Evolutionary conservation across 1,140 invertebrate species (phyloP).

Genomic region (Sitophilus oryzae): DNA sequence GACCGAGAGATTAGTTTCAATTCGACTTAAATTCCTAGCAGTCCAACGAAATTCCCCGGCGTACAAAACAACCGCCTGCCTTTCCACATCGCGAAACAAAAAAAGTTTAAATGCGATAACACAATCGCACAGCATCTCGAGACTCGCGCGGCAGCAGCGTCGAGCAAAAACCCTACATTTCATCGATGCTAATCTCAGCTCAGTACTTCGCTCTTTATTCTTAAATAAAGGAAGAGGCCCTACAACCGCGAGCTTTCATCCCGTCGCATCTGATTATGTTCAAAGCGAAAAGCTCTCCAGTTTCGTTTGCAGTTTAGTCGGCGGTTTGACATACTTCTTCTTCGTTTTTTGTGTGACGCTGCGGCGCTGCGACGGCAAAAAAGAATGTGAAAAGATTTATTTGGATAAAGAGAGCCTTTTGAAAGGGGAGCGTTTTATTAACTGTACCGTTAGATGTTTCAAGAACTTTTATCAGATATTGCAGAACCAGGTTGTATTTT

Average conservation of each 20-base stretch:
- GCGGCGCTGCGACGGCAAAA: neutral
- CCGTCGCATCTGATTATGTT: constrained; percentile 22
- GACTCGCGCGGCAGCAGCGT: neutral
- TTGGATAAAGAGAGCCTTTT: neutral
- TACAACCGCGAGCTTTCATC: constrained; percentile 13
- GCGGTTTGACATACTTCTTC: constrained; percentile 15
- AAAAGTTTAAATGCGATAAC: neutral
- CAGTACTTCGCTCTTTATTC: constrained; percentile 14
- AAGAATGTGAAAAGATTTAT: neutral
- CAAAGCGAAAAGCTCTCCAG: constrained; percentile 22
- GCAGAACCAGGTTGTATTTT: too few relatives aligned
- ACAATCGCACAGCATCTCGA: neutral
- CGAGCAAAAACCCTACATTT: neutral
- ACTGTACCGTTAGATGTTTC: neutral
- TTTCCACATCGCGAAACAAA: neutral
- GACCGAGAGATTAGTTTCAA: too few relatives aligned
- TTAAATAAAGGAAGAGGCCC: constrained; percentile 12
- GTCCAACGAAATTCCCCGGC: neutral
- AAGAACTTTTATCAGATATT: too few relatives aligned
- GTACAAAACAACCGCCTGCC: neutral
- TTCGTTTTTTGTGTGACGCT: constrained; percentile 3
- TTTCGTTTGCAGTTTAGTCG: constrained; percentile 21
- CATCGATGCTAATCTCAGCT: constrained; percentile 17
- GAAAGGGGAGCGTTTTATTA: neutral
- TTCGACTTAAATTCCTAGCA: too few relatives aligned